These are phyloP conservation scores for Andricus grossulariae DNA, from an alignment of 1,140 invertebrate genomes.

Conservation along the genomic window DNA sequence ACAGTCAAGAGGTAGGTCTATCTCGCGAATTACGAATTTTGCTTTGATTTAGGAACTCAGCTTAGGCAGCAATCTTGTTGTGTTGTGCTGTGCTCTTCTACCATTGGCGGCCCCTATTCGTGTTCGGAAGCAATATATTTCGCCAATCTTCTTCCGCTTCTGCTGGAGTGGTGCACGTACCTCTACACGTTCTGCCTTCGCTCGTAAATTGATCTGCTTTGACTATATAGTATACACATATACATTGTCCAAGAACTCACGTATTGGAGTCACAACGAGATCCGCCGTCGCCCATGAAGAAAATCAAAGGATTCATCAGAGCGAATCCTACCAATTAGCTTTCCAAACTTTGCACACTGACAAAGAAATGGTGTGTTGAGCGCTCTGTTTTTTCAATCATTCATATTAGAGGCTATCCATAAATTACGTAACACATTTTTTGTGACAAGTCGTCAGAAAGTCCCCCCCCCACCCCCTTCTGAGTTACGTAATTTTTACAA, in stretches of 20 bases:
- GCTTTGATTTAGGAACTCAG: constrained; percentile 45
- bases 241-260: not conserved
- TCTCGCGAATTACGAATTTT: constrained; percentile 25
- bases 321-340: not conserved
- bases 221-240: constrained; percentile 37
- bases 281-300: not conserved
- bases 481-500: no score
- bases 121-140: constrained; percentile 58
- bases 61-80: not conserved
- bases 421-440: no score
- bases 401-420: no score
- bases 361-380: constrained; percentile 7
- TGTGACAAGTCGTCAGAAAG: no score
- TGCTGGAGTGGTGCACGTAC: constrained; percentile 53
- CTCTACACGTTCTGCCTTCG: constrained; percentile 42
- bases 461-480: no score
- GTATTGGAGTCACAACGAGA: not conserved
- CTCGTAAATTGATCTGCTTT: constrained; percentile 56
- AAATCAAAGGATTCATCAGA: constrained; percentile 7
- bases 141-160: constrained; percentile 50
- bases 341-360: not conserved
- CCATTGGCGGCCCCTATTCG: constrained; percentile 39
- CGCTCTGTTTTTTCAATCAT: not conserved
- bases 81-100: not conserved
- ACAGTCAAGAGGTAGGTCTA: not conserved